Evolutionary conservation across 53 echinoderm and acorn worm genomes (phyloP).

Genomic region (Patiria pectinifera): DNA sequence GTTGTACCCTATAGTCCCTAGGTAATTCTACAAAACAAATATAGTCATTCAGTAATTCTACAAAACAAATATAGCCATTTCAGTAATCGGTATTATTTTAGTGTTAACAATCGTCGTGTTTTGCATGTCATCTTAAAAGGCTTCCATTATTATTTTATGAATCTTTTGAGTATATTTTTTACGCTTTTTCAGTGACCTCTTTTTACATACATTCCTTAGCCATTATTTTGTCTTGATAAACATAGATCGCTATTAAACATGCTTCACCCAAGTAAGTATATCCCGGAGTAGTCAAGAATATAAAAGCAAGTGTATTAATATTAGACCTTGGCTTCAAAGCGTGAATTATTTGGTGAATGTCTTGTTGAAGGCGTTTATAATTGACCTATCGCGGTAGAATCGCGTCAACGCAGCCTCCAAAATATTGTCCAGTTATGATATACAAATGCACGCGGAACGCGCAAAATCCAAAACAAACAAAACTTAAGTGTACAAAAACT

Average conservation of each 20-base stretch:
- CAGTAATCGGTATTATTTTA: background rate
- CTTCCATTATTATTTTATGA: slow-evolving; percentile 39
- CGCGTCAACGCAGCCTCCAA: too few relatives aligned
- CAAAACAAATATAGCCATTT: too few relatives aligned
- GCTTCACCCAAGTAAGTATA: background rate
- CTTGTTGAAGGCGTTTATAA: too few relatives aligned
- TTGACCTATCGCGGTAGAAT: too few relatives aligned
- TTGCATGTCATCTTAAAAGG: background rate
- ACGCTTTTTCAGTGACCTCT: slow-evolving; percentile 6
- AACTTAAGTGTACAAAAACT: too few relatives aligned
- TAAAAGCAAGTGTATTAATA: slow-evolving; percentile 55
- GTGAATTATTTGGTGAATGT: too few relatives aligned
- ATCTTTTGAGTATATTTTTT: slow-evolving; percentile 35
- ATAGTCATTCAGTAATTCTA: background rate
- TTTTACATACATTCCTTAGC: slow-evolving; percentile 54
- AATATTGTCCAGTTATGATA: too few relatives aligned
- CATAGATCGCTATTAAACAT: background rate
- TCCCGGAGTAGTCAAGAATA: slow-evolving; percentile 4
- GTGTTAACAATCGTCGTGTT: background rate
- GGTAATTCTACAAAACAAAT: background rate
- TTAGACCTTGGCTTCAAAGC: too few relatives aligned
- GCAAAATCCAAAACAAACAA: too few relatives aligned
- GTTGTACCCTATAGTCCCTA: background rate
- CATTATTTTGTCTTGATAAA: background rate
- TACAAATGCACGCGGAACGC: too few relatives aligned